A percentile compares a stretch with the other conserved stretches of the same genome.
phyloP scores from a whole-genome alignment of 2,888 invertebrate species.

The Formica aserva region DNA sequence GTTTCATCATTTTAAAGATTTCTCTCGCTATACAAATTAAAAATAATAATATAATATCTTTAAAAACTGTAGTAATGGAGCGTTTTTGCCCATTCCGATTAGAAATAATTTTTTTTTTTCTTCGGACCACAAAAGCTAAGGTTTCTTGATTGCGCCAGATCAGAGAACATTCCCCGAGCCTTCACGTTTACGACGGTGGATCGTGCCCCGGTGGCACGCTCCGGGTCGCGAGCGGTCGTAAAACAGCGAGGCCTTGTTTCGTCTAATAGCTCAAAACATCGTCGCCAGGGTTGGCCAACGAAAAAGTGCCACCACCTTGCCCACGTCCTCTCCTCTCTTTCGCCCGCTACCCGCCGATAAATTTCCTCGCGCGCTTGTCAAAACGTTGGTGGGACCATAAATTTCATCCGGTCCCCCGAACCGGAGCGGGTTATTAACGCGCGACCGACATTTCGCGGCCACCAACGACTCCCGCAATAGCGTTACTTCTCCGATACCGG shows the following conservation, averaged over 20 bases:
- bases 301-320: constrained; percentile 58
- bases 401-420: constrained; percentile 65
- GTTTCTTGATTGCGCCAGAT: constrained; percentile 25
- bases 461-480: constrained; percentile 36
- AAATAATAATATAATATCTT: background rate
- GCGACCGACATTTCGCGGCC: constrained; percentile 55
- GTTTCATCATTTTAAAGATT: background rate
- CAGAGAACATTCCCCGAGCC: constrained; percentile 36
- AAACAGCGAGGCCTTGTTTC: constrained; percentile 76
- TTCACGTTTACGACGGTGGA: constrained; percentile 62
- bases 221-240: constrained; percentile 63
- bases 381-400: constrained; percentile 72
- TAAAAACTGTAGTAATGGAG: background rate
- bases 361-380: constrained; percentile 79
- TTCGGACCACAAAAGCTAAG: background rate
- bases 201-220: constrained; percentile 63
- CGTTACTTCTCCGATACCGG: constrained; percentile 37
- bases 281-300: constrained; percentile 52
- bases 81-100: background rate
- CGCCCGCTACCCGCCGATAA: constrained; percentile 70
- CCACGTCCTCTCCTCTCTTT: constrained; percentile 24
- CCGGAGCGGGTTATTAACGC: constrained; percentile 65
- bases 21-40: background rate
- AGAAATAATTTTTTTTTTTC: background rate
- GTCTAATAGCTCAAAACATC: constrained; percentile 81